Conservation (phyloP, 2,888 invertebrate species). For the Chloromyia formosa region DNA sequence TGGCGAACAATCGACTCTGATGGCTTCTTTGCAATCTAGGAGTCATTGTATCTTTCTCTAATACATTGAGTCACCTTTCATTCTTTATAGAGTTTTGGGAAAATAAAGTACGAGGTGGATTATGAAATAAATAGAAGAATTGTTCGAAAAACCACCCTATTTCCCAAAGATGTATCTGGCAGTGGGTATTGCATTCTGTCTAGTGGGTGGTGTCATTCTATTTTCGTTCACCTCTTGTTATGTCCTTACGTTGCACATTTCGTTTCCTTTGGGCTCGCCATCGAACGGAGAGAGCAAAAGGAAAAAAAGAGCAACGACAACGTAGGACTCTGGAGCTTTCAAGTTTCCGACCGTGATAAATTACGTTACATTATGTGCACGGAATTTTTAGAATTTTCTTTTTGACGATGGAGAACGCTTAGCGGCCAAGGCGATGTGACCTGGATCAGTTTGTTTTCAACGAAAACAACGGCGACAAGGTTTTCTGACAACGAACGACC, state of each 20-base stretch:
- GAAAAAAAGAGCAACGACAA: slow-evolving; percentile 47
- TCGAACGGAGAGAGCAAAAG: background rate
- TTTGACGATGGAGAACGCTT: slow-evolving; percentile 20
- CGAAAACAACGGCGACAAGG: slow-evolving; percentile 21
- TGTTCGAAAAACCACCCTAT: background rate
- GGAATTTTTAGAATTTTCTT: slow-evolving; percentile 48
- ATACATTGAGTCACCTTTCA: background rate
- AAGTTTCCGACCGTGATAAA: slow-evolving; percentile 51
- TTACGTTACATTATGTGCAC: slow-evolving; percentile 51
- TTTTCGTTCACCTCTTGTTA: slow-evolving; percentile 43
- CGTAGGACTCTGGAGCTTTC: slow-evolving; percentile 47
- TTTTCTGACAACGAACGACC: slow-evolving; percentile 2
- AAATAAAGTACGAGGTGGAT: background rate
- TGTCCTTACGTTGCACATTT: slow-evolving; percentile 50
- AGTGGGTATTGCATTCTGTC: slow-evolving; percentile 8
- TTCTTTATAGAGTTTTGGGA: background rate
- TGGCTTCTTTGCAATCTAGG: slow-evolving; percentile 40
- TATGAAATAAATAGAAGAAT: background rate
- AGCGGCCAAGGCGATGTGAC: slow-evolving; percentile 17
- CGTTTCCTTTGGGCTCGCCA: slow-evolving; percentile 46
- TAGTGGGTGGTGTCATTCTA: slow-evolving; percentile 44
- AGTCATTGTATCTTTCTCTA: background rate
- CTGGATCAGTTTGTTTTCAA: slow-evolving; percentile 29
- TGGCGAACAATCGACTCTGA: slow-evolving; percentile 38
- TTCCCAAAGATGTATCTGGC: background rate